Evolutionary conservation across 2,113 vertebrate species (phyloP), one percentile per base, ranked within the genome.

Genomic region (Sylvicapra grimmia): DNA sequence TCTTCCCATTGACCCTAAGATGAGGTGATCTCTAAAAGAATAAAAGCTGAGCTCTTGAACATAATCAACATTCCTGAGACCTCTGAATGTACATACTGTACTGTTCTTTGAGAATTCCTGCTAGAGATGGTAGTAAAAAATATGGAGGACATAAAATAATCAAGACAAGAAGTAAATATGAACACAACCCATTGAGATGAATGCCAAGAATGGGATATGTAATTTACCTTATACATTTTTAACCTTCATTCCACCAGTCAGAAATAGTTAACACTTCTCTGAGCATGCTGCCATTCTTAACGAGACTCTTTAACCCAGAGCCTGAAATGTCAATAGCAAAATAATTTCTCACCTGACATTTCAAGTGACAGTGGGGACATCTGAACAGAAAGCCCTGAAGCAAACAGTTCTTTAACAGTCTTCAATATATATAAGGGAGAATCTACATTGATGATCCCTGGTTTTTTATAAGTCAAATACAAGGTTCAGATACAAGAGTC

Each of bases 271-370:
- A 77, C 27, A 89, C 51, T 82, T 95, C 53, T 85, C 36, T 92
- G 85, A 89, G 51, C 33, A 86, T 75, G 18, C 36, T 63, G 14
- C 33, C 88, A 92, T 36, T 93, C 31, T 27, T 82, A 40, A 93
- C 23, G 36, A 90, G 53, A 56, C 33, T 79, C 33, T 88, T 82
- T 94, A 96, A 90, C 27, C 10, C 51, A 86, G 44, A 94, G 63
- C 31, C 68, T 93, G 54, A 98, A 97, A 88, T 88, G 33, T 95
- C 75, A 96, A 85, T 36, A 94, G 58, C 21, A 36, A 84, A 89
- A 51, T 84, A 87, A 63, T 77, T 68, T 47, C 36, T 96, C 85
- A 93, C 44, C 72, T 94, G 93, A 89, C 79, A 95, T 92, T 94
- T 96, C 72, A 84, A 87, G n/a, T 86, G 61, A 86, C 72, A 96